Evolutionary conservation across 2,113 vertebrate species (phyloP), one percentile per base, ranked within the genome.

Genomic region (Eonycteris spelaea): DNA sequence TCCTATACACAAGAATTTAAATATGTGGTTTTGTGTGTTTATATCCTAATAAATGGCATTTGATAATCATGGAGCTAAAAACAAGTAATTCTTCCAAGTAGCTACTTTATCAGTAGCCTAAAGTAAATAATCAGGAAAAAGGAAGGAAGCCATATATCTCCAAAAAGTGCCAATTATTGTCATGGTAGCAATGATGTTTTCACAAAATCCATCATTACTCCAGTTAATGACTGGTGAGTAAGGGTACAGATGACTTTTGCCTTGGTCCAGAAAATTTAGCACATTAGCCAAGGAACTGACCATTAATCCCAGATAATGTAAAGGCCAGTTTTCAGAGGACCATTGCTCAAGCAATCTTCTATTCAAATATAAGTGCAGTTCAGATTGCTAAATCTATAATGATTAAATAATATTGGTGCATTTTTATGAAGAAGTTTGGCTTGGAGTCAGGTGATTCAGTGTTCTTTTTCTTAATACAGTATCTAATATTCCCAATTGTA

Each of bases 301-400:
- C 77, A 97, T 96, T 95, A 97, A 97, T 74, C 82, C 59, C 93
- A 97, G 91, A 65, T 94, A 96, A 96, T 89, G 38, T 61, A 95
- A 96, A 1, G 1, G 22, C 55, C 33, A 59, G 18, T 55, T 55
- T 95, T 93, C 86, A 94, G 15, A 97, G 91, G 71, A 86, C 95
- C 95, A 95, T 51, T 97, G 86, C 90, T 97, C 78, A 94, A 89
- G 8, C 7, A 97, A 96, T 95, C 71, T 98, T 97, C 86, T 97
- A 43, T 96, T 79, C 55, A 67, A 91, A 94, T 40, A 30, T 63
- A 73, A 13, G 21, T 2, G 0, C 0, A 79, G 21, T 70, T 77
- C n/a, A 88, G 30, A 95, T 87, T 16, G 22, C 33, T 71, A 33
- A 14, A 78, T 28, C 21, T 79, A 53, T 80, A 80, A 65, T 57